Evolutionary conservation across 2,888 invertebrate species (phyloP).

Genomic region (Drosophila flavopinicola): DNA sequence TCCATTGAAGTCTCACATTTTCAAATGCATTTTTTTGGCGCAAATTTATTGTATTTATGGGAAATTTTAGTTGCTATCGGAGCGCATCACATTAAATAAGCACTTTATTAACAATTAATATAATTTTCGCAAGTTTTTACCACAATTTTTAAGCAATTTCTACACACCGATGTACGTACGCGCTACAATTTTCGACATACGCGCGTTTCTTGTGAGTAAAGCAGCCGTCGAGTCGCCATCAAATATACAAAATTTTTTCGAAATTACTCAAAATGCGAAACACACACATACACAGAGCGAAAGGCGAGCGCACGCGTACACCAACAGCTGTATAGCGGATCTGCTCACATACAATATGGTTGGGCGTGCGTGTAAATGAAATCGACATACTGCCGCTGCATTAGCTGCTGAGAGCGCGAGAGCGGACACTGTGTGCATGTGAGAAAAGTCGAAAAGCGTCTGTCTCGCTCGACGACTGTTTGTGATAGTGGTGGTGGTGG

Average conservation of each 20-base stretch:
- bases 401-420: constrained; percentile 44
- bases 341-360: constrained; percentile 41
- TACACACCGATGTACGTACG: constrained; percentile 80
- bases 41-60: constrained; percentile 54
- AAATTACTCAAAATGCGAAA: constrained; percentile 80
- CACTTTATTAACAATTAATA: constrained; percentile 67
- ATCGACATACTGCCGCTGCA: constrained; percentile 32
- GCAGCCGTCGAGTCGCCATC: constrained; percentile 81
- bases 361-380: constrained; percentile 51
- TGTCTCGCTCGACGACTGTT: constrained; percentile 32
- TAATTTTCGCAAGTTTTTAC: constrained; percentile 77
- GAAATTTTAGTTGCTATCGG: constrained; percentile 59
- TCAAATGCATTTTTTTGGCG: constrained; percentile 77
- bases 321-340: constrained; percentile 31
- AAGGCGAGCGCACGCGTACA: constrained; percentile 69
- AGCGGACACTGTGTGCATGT: constrained; percentile 43
- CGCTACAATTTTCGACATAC: constrained; percentile 81
- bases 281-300: constrained; percentile 65
- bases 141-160: constrained; percentile 80
- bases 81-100: constrained; percentile 63
- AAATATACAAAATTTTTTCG: constrained; percentile 84
- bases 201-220: constrained; percentile 83
- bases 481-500: constrained; percentile 38
- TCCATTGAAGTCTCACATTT: constrained; percentile 81
- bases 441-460: constrained; percentile 46